These are phyloP conservation scores for Cheilosia vernalis DNA, from an alignment of 2,888 invertebrate species.

Conservation along the genomic window DNA sequence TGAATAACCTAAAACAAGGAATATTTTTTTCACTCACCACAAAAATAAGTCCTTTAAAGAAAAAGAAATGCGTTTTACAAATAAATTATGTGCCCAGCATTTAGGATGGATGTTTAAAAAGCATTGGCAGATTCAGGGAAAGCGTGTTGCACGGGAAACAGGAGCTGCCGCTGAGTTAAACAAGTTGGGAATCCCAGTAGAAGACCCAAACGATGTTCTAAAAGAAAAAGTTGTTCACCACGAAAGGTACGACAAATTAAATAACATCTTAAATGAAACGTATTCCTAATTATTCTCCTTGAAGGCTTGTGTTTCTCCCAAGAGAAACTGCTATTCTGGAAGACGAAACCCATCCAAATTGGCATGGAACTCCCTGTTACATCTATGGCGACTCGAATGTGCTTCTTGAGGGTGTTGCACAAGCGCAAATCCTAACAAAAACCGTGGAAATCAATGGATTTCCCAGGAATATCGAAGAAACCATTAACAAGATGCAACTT, in stretches of 20 bases:
- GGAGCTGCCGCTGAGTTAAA: conserved; percentile 85
- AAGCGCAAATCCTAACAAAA: conserved; percentile 93
- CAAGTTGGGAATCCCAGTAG: conserved; percentile 86
- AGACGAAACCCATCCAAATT: conserved; percentile 87
- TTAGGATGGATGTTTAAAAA: conserved; percentile 89
- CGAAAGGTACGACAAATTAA: conserved; percentile 57
- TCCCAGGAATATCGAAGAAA: conserved; percentile 86
- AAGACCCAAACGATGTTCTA: conserved; percentile 86
- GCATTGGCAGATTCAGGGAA: conserved; percentile 89
- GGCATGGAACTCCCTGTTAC: conserved; percentile 86
- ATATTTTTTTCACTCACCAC: conserved; percentile 1
- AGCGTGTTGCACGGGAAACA: conserved; percentile 85
- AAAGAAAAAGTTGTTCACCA: conserved; percentile 81
- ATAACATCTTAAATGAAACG: conserved; percentile 3
- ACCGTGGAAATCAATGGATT: conserved; percentile 87
- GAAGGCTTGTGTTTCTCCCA: conserved; percentile 24
- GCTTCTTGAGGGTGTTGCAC: conserved; percentile 88
- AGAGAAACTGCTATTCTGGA: conserved; percentile 79
- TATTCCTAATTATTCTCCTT: background rate
- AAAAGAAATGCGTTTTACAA: conserved; percentile 87
- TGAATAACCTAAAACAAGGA: conserved; percentile 35
- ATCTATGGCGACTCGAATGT: conserved; percentile 86
- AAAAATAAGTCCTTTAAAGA: background rate
- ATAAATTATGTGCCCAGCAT: conserved; percentile 87
- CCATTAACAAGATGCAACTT: conserved; percentile 84